These are phyloP conservation scores for Bursaphelenchus okinawaensis DNA, from an alignment of 2,888 invertebrate species.

Conservation along the genomic window DNA sequence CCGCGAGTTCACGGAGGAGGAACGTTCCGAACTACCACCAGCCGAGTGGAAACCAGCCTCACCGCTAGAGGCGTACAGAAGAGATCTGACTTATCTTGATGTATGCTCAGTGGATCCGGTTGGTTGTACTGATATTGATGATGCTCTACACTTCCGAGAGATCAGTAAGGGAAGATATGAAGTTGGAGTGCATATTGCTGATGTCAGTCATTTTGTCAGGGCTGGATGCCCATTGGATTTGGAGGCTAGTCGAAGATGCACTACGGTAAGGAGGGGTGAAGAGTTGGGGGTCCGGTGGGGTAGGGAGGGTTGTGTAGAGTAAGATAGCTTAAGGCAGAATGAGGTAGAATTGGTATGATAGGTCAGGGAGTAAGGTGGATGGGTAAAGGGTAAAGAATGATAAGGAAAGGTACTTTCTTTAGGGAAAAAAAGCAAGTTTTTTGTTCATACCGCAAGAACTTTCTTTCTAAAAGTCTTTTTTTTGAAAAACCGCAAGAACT, in stretches of 20 bases:
- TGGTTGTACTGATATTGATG: conserved; percentile 97
- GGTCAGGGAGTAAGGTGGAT: too few species aligned
- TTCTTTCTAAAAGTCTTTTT: too few species aligned
- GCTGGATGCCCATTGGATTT: conserved; percentile 75
- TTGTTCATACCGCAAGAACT: too few species aligned
- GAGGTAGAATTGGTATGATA: too few species aligned
- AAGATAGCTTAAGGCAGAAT: too few species aligned
- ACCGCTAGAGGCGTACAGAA: conserved; percentile 61
- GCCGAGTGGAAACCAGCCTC: conserved; percentile 50
- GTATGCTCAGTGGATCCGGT: conserved; percentile 68
- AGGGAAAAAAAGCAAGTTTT: too few species aligned
- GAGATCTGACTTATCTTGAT: conserved; percentile 76
- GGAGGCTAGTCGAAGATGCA: conserved; percentile 87
- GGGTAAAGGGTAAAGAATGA: too few species aligned
- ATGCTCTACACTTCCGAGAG: conserved; percentile 82
- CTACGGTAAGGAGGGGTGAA: conserved; percentile 68
- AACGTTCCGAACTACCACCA: conserved; percentile 81
- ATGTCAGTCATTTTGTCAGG: conserved; percentile 91
- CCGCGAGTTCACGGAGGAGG: conserved; percentile 86
- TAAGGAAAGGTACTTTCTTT: too few species aligned
- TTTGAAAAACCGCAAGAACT: background rate
- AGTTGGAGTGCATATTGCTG: conserved; percentile 96
- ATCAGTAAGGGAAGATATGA: conserved; percentile 72
- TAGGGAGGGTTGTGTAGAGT: too few species aligned
- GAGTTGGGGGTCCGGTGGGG: too few species aligned